Evolutionary conservation across 2,113 vertebrate species (phyloP).

Genomic region (Bungarus multicinctus): DNA sequence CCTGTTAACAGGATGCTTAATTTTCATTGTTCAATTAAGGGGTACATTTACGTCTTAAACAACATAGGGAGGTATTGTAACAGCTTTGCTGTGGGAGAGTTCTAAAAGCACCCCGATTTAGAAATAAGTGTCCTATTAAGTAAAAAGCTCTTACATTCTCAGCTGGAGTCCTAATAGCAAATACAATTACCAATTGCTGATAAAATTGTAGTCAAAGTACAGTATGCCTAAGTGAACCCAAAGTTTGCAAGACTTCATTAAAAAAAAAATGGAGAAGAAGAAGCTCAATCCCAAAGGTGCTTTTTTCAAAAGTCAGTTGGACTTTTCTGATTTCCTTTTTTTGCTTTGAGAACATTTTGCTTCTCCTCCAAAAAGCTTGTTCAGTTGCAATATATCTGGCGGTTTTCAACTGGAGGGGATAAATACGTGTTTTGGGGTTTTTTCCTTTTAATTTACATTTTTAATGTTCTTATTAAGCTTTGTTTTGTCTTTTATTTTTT

Average conservation of each 20-base stretch:
- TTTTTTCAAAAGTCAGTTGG: not conserved
- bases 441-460: not conserved
- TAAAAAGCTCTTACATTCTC: not conserved
- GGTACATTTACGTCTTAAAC: not conserved
- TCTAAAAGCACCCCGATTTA: not conserved
- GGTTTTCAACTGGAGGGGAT: no score
- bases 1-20: not conserved
- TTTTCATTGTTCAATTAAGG: not conserved
- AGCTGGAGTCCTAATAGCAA: not conserved
- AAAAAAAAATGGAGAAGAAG: not conserved
- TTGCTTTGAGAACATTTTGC: not conserved
- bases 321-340: not conserved
- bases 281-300: not conserved
- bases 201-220: not conserved
- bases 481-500: not conserved
- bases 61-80: not conserved
- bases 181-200: not conserved
- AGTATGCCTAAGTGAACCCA: not conserved
- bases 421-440: not conserved
- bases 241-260: not conserved
- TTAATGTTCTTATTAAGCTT: not conserved
- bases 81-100: not conserved
- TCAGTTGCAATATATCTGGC: not conserved
- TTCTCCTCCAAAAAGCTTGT: not conserved
- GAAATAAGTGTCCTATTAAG: not conserved